These are phyloP conservation scores for Temnothorax nylanderi DNA, from an alignment of 1,140 invertebrate genomes.

Conservation along the genomic window DNA sequence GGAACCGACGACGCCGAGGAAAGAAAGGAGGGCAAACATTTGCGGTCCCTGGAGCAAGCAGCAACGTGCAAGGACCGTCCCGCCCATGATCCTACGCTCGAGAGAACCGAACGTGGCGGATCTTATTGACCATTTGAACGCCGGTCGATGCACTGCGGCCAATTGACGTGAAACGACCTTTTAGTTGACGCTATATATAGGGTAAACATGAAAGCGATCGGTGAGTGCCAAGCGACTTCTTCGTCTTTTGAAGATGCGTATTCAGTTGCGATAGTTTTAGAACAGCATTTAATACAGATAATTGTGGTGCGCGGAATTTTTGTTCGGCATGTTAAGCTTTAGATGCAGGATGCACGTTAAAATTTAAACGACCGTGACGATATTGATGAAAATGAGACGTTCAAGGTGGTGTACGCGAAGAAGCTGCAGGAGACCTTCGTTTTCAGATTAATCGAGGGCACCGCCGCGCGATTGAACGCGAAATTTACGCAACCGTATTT, in stretches of 20 bases:
- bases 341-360: not conserved
- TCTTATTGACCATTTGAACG: constrained; percentile 74
- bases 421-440: not conserved
- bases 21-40: constrained; percentile 66
- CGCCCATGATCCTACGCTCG: constrained; percentile 63
- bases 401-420: not conserved
- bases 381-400: not conserved
- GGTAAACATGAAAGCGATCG: not conserved
- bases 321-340: not conserved
- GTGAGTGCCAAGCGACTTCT: not conserved
- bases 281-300: not conserved
- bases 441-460: constrained; percentile 34
- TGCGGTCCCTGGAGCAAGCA: constrained; percentile 66
- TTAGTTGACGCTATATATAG: not conserved
- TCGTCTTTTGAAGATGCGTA: not conserved
- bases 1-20: constrained; percentile 52
- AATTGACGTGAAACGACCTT: constrained; percentile 50
- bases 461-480: constrained; percentile 36
- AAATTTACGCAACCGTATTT: constrained; percentile 32
- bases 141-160: constrained; percentile 48
- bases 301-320: not conserved
- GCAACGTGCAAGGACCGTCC: constrained; percentile 73
- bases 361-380: not conserved
- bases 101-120: constrained; percentile 73
- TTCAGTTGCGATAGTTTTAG: not conserved